Evolutionary conservation across 2,113 vertebrate genomes (phyloP).

Genomic region (Tragulus kanchil): DNA sequence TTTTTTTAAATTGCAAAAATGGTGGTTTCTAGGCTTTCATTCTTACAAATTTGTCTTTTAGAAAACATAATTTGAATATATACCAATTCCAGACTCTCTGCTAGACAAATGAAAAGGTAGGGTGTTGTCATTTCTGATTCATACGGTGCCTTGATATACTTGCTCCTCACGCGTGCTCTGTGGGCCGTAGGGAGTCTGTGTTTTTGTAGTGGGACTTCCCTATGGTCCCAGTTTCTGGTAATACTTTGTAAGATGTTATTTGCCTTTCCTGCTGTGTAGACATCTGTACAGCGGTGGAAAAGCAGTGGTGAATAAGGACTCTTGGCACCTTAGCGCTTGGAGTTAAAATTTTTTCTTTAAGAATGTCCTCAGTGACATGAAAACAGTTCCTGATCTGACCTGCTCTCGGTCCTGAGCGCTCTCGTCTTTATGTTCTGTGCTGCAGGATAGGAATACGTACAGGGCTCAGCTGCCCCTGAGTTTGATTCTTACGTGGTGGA

Average conservation of each 20-base stretch:
- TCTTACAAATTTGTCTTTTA: neutral
- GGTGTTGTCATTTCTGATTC: neutral
- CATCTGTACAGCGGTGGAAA: neutral
- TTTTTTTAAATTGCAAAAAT: neutral
- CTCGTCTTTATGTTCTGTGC: neutral
- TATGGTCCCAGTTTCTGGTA: neutral
- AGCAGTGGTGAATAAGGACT: neutral
- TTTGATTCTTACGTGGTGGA: accelerated
- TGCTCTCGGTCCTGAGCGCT: neutral
- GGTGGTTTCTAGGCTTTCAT: neutral
- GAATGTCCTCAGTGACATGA: neutral
- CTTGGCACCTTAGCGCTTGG: neutral
- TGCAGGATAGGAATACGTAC: neutral
- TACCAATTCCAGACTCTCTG: neutral
- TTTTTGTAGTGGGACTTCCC: neutral
- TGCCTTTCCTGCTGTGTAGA: neutral
- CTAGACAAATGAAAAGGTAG: neutral
- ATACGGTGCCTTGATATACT: neutral
- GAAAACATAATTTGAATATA: neutral
- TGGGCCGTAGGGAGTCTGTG: neutral
- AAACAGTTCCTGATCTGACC: neutral
- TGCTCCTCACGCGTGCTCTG: neutral
- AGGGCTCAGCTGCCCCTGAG: no score
- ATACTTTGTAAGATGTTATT: neutral
- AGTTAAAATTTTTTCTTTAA: neutral